Evolutionary conservation across 2,113 vertebrate species (phyloP), one percentile per base, ranked within the genome.

Genomic region (Anhinga rufa): DNA sequence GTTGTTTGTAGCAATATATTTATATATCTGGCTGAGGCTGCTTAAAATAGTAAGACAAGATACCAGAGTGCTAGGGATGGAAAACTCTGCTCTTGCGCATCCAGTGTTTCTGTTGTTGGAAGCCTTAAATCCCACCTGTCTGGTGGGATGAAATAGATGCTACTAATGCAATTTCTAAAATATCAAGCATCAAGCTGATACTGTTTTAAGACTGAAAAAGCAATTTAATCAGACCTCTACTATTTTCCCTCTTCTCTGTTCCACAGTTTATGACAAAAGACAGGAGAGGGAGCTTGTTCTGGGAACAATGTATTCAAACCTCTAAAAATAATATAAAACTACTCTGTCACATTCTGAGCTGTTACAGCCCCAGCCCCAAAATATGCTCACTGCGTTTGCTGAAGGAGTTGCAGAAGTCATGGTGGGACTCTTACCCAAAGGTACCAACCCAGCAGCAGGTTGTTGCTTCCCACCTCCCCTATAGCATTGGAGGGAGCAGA

Each of bases 401-500:
- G 22, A 1, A 14, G n/a, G 29, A 15, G 26, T 3, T 34, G 28
- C 32, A 29, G 24, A 1, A 6, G 9, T 14, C 5, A 1, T 9
- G 49, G 16, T 25, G 58, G 28, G 29, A 32, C 21, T 64, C 24
- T 14, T 17, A 12, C 34, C 34, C 48, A 12, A 7, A 28, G 28
- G 46, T 10, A 46, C 51, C 66, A 20, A 18, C 12, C 17, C 4
- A 0, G 17, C 3, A 14, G 29, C 40, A 34, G 11, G 25, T 15
- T 8, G 10, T 31, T 29, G 25, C 81, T 44, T 65, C 57, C 62
- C 42, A 51, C 32, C 58, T 17, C 26, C 31, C 22, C 42, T 18
- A 3, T 10, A 11, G 25, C 51, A 32, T 8, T 4, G 9, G 17
- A 38, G 54, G 46, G 10, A 19, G 14, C 22, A 66, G 28, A 31